A percentile compares a stretch with the other conserved stretches of the same genome.
These are phyloP conservation scores for Cydia strobilella DNA, from an alignment of 1,140 invertebrate genomes.

Conservation along the genomic window DNA sequence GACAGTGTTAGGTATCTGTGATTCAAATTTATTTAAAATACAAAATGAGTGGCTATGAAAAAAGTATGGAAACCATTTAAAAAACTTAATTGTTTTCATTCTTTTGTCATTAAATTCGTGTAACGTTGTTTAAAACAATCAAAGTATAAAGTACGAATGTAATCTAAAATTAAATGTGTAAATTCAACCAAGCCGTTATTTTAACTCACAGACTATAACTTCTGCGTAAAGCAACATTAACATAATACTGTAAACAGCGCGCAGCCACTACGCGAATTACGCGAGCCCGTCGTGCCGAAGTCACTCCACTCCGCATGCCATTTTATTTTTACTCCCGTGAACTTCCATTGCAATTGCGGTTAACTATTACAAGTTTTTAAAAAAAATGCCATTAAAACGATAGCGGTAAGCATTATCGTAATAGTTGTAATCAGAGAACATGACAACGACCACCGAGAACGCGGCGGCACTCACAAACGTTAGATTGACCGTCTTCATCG, in stretches of 20 bases:
- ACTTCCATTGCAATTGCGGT: conserved; percentile 46
- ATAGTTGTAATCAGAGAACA: conserved; percentile 48
- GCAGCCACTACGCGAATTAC: conserved; percentile 42
- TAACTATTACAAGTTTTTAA: conserved; percentile 54
- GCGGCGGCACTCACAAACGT: conserved; percentile 27
- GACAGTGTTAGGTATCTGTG: no score
- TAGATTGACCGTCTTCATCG: neutral
- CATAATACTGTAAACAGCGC: conserved; percentile 18
- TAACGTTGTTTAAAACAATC: neutral
- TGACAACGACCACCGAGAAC: conserved; percentile 48
- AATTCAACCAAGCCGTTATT: neutral
- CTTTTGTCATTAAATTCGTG: no score
- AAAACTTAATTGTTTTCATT: no score
- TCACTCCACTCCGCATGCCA: conserved; percentile 36
- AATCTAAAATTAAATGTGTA: neutral
- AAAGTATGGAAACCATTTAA: no score
- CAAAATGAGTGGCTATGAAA: no score
- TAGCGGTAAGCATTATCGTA: conserved; percentile 51
- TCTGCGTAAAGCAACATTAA: conserved; percentile 4
- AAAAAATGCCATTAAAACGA: conserved; percentile 51
- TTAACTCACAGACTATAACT: neutral
- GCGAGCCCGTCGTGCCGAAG: conserved; percentile 43
- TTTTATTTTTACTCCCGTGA: conserved; percentile 49
- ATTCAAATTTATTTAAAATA: no score
- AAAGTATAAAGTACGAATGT: neutral